Evolutionary conservation across 2,797 vertebrate genomes (phyloP), one percentile per base, ranked within the genome.

Genomic region (Triplophysa bombifrons): DNA sequence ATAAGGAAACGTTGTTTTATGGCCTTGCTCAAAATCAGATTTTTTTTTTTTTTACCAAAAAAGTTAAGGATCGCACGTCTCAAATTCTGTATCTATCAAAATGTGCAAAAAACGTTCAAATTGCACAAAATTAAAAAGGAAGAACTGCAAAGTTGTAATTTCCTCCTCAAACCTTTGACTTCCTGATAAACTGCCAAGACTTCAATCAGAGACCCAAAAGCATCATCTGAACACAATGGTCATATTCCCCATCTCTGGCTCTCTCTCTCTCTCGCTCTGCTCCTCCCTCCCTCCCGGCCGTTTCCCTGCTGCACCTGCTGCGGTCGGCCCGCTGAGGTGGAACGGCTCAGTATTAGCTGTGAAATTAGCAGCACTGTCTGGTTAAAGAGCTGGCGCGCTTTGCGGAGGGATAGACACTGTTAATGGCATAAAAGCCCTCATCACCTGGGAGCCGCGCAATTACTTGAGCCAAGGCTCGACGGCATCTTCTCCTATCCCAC

Each of bases 311-410:
- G 94, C 94, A 95, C 94, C 94, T 95, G 94, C 95, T 94, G 93
- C 90, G 93, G 91, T 90, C 95, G 72, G 81, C 68, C 68, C 56
- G 93, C 56, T 92, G 93, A 94, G 91, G 95, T 93, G 94, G 95
- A 98, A 97, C 95, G 38, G 93, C 93, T 96, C 94, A 91, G 94
- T 95, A 97, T 98, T 97, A 97, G 95, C 94, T 96, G 94, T 94
- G 96, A 97, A 97, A 98, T 98, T 97, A 97, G 95, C 94, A 95
- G 93, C 93, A 92, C 94, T 95, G 94, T 93, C 94, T 93, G 93
- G 94, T 94, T 97, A 98, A 97, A 95, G 94, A 94, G 92, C 93
- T 96, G 95, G 94, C 94, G 94, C 84, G 85, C 90, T 72, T 87
- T 61, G 82, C 75, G 80, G 86, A 88, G 92, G 92, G 88, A 91